Conservation (phyloP, 2,113 vertebrate species). For the Rhinolophus sinicus region DNA sequence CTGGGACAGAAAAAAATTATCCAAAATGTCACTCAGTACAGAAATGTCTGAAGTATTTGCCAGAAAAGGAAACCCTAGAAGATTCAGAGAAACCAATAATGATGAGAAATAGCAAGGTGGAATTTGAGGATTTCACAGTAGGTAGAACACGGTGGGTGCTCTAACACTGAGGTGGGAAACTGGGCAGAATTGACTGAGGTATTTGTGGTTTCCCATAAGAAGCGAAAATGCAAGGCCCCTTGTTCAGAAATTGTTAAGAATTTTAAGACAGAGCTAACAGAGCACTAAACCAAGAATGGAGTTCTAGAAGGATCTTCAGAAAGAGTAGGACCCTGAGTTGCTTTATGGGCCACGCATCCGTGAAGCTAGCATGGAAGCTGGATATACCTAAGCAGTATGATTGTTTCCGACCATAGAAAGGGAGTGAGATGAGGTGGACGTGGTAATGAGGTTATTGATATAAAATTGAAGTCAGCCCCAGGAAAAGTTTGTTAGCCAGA, state of each 20-base stretch:
- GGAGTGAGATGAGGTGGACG: neutral
- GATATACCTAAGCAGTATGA: neutral
- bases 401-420: neutral
- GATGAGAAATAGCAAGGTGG: neutral
- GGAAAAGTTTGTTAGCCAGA: neutral
- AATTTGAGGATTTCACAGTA: neutral
- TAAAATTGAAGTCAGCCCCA: neutral
- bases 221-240: neutral
- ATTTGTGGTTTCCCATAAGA: neutral
- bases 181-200: neutral
- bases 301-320: neutral
- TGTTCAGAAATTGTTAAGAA: neutral
- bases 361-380: neutral
- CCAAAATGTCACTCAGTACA: neutral
- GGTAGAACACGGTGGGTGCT: neutral
- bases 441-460: neutral
- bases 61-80: neutral
- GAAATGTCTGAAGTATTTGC: neutral
- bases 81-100: neutral
- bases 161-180: neutral
- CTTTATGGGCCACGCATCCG: neutral
- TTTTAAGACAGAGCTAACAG: neutral
- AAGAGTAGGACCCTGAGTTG: neutral
- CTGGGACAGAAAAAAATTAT: neutral
- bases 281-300: neutral